A percentile compares a stretch with the other conserved stretches of the same genome.
Conservation (phyloP, 2,113 vertebrate species). For the Trichomycterus rosablanca region DNA sequence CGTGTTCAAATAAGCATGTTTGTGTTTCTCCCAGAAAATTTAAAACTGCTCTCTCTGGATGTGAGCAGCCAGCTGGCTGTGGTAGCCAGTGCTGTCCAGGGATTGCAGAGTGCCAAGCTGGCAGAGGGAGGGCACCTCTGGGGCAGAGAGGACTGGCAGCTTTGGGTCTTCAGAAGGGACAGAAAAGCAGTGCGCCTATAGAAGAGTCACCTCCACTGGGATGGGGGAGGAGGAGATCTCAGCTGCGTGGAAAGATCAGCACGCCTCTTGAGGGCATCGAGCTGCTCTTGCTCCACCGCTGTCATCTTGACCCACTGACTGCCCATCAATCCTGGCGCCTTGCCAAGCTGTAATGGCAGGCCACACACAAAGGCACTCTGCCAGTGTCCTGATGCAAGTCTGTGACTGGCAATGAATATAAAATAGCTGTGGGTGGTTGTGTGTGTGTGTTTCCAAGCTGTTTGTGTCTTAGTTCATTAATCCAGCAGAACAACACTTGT, state of each 20-base stretch:
- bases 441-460: conserved; percentile 26
- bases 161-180: conserved; percentile 34
- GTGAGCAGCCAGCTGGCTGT: conserved; percentile 45
- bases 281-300: conserved; percentile 39
- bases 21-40: conserved; percentile 33
- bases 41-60: conserved; percentile 36
- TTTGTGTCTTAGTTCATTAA: conserved; percentile 40
- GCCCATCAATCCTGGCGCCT: conserved; percentile 42
- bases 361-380: conserved; percentile 44
- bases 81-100: conserved; percentile 31
- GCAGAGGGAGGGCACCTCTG: conserved; percentile 44
- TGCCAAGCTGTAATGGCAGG: conserved; percentile 45
- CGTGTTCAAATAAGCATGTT: conserved; percentile 5
- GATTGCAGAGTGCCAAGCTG: conserved; percentile 40
- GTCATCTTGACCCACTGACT: conserved; percentile 47
- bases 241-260: conserved; percentile 18
- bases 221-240: conserved; percentile 1
- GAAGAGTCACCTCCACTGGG: conserved; percentile 29
- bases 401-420: conserved; percentile 42
- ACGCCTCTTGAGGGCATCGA: conserved; percentile 32
- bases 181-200: conserved; percentile 29
- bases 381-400: conserved; percentile 46
- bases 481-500: conserved; percentile 29
- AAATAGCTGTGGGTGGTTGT: conserved; percentile 36
- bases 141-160: conserved; percentile 48